These are phyloP conservation scores for Trematomus loennbergii DNA, from an alignment of 2,113 vertebrate species.

Conservation along the genomic window DNA sequence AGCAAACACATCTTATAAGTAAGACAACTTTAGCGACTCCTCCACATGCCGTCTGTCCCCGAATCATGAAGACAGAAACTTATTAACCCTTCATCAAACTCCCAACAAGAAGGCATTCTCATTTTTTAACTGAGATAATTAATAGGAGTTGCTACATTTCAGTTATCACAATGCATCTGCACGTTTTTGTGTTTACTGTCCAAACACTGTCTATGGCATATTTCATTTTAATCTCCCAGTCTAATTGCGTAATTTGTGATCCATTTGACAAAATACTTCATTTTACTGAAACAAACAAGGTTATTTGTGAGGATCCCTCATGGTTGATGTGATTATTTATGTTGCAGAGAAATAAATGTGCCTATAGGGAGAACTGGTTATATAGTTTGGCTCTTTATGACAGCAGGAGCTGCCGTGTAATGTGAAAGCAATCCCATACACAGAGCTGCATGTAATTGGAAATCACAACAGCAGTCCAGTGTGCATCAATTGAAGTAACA, in stretches of 20 bases:
- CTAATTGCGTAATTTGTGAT: not conserved
- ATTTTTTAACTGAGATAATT: too few relatives aligned
- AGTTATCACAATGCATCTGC: too few relatives aligned
- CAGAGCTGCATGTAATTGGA: conserved; percentile 56
- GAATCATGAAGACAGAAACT: too few relatives aligned
- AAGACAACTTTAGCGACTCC: too few relatives aligned
- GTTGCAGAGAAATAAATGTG: conserved; percentile 17
- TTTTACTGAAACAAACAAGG: not conserved
- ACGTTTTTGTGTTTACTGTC: too few relatives aligned
- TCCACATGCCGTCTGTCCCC: too few relatives aligned
- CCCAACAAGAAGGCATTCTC: too few relatives aligned
- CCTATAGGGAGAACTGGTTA: conserved; percentile 24
- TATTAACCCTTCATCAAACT: too few relatives aligned
- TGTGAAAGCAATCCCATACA: conserved; percentile 54
- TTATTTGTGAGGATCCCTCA: not conserved
- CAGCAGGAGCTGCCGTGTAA: conserved; percentile 35
- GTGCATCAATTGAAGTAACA: conserved; percentile 30
- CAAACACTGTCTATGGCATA: too few relatives aligned
- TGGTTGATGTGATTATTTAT: conserved; percentile 30
- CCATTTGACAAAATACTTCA: not conserved
- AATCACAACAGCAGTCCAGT: conserved; percentile 45
- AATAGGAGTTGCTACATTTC: too few relatives aligned
- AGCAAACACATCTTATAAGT: too few relatives aligned
- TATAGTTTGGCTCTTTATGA: conserved; percentile 38
- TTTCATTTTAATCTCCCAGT: not conserved